phyloP scores from a whole-genome alignment of 2,888 invertebrate species.

The Diarsia mendica region DNA sequence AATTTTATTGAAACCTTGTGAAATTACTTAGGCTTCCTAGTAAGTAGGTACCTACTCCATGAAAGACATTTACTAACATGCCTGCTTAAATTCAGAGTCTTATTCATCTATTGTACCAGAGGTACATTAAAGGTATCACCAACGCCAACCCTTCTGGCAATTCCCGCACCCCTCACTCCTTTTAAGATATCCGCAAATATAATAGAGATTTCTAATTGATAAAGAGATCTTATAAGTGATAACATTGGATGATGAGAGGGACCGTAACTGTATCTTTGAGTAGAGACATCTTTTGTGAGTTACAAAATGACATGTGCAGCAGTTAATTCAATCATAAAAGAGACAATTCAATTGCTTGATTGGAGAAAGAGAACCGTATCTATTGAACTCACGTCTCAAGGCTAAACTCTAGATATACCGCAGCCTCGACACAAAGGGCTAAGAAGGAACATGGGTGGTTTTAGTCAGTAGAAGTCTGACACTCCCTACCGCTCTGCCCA shows the following conservation, averaged over 20 bases:
- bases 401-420: background rate
- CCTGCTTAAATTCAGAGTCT: conserved; percentile 7
- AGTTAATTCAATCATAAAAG: background rate
- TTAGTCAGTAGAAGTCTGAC: no score
- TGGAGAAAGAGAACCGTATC: background rate
- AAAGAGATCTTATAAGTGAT: conserved; percentile 56
- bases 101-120: conserved; percentile 33
- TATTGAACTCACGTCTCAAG: background rate
- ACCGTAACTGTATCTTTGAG: conserved; percentile 3
- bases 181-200: conserved; percentile 53
- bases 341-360: background rate
- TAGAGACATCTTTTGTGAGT: conserved; percentile 1
- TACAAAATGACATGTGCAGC: background rate
- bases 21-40: background rate
- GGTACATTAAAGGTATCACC: conserved; percentile 48
- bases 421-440: no score
- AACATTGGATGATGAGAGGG: conserved; percentile 30
- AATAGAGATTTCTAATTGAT: conserved; percentile 59
- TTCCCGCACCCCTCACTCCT: conserved; percentile 48
- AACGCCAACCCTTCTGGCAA: conserved; percentile 47
- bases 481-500: no score
- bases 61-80: conserved; percentile 5
- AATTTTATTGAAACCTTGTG: background rate
- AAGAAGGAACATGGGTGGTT: no score
- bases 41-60: background rate